Percentiles rank a stretch among this genome's conserved stretches.
Conservation (phyloP, 2,113 vertebrate species). For the human (Homo sapiens) region DNA sequence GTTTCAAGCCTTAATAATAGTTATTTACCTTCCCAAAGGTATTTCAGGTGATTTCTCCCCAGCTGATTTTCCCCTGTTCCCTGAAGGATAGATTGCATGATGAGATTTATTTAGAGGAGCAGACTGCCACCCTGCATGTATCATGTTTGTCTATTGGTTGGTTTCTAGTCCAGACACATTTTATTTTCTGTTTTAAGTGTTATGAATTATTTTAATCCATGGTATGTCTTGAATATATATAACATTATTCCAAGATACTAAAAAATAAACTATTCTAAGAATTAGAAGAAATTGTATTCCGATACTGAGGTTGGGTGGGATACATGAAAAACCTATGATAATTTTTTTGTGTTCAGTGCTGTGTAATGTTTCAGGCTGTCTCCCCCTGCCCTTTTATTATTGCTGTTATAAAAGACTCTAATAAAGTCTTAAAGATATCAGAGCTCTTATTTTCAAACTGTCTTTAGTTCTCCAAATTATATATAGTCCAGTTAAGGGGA, state of each 20-base stretch:
- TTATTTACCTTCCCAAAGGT: conserved; percentile 17
- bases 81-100: conserved; percentile 72
- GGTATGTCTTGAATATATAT: conserved; percentile 20
- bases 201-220: conserved; percentile 54
- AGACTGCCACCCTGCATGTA: conserved; percentile 64
- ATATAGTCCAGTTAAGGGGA: neutral
- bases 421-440: neutral
- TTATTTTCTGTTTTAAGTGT: conserved; percentile 46
- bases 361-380: conserved; percentile 27
- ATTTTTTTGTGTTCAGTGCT: neutral
- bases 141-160: conserved; percentile 61
- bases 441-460: neutral
- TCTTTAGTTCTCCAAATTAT: neutral
- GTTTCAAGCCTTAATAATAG: neutral
- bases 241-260: neutral
- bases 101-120: conserved; percentile 62
- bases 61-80: neutral
- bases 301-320: neutral
- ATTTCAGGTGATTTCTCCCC: conserved; percentile 16
- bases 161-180: conserved; percentile 31
- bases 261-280: neutral
- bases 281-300: conserved; percentile 40
- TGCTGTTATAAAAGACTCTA: neutral
- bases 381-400: neutral
- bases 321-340: neutral